Base-by-base conservation (phyloP, 2,797 vertebrate genomes). In the Scleropages formosus region DNA sequence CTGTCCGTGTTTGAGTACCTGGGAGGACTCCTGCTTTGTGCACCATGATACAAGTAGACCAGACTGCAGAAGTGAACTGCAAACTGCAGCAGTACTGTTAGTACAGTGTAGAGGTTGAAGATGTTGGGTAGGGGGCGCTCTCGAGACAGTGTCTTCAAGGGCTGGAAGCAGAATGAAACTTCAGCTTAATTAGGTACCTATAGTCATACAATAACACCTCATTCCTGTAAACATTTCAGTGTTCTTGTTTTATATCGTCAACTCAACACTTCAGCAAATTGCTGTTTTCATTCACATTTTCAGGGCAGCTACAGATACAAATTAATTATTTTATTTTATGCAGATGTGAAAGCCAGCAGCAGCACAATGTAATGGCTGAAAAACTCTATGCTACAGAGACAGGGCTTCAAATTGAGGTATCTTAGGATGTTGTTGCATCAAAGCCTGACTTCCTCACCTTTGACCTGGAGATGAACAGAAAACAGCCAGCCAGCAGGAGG, bases 381-480 rank as follows among this genome's bases (percentile, higher is more conserved):
- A n/a, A n/a, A n/a, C n/a, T n/a, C n/a, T n/a, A n/a, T 39, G 31
- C 6, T 2, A 31, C 39, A 39, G 31, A 2, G 31, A 39, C 13
- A 15, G 39, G 0, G 13, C 11, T 12, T 49, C 20, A 8, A 15
- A 24, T 22, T 8, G 44, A 47, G 44, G 11, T n/a, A 44, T 8
- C 11, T 12, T 4, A 47, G 20, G 49, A n/a, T 49, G 65, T 39
- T 22, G 44, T 47, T 22, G n/a, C 22, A 12, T 15, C 4, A 15
- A 3, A 56, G 1, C 31, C 7, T 0, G 16, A 0, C 20, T n/a
- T 22, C 78, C 85, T 84, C 71, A 98, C 97, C 95, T 98, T 98
- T 59, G 97, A 98, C 71, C 97, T 89, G 46, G 97, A 98, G 88
- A 99, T 99, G 90, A 99, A 99, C 74, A 99, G 96, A 88, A 98